These are phyloP conservation scores for Smittia aterrima DNA, from an alignment of 2,888 invertebrate genomes.

Conservation along the genomic window DNA sequence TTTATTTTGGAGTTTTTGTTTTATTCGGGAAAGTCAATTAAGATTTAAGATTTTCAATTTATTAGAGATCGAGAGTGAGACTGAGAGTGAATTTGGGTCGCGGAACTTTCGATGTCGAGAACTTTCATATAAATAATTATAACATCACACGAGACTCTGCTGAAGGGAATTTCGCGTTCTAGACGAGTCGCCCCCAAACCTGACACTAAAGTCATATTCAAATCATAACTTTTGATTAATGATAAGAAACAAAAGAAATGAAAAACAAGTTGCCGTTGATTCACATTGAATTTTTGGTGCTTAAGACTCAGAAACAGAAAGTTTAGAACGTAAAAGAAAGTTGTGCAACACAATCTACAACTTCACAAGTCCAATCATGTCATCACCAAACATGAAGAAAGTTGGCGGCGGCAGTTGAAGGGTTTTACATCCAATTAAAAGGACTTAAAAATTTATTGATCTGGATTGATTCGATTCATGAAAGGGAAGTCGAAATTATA, in stretches of 20 bases:
- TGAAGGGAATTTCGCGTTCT: not conserved
- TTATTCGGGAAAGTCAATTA: not conserved
- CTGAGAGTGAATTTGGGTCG: not conserved
- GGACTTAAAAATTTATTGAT: not conserved
- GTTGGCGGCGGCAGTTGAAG: not conserved
- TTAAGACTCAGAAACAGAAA: not conserved
- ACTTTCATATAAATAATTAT: not conserved
- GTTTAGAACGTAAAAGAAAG: conserved; percentile 1
- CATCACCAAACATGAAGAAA: not conserved
- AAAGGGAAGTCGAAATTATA: not conserved
- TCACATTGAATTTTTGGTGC: not conserved
- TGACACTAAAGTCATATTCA: not conserved
- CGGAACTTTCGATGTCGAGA: not conserved
- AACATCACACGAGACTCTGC: conserved; percentile 1
- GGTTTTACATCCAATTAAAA: too few relatives aligned
- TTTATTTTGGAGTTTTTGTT: conserved; percentile 28
- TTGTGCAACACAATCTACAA: conserved; percentile 14
- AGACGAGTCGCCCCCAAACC: not conserved
- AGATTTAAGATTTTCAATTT: not conserved
- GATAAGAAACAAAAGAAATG: not conserved
- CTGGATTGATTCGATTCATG: not conserved
- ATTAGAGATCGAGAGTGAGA: not conserved
- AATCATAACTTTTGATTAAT: conserved; percentile 5
- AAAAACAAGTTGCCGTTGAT: not conserved
- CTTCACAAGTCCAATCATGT: not conserved